A percentile compares a stretch with the other conserved stretches of the same genome.
These are phyloP conservation scores for Carabus problematicus DNA, from an alignment of 2,888 invertebrate genomes.

Conservation along the genomic window DNA sequence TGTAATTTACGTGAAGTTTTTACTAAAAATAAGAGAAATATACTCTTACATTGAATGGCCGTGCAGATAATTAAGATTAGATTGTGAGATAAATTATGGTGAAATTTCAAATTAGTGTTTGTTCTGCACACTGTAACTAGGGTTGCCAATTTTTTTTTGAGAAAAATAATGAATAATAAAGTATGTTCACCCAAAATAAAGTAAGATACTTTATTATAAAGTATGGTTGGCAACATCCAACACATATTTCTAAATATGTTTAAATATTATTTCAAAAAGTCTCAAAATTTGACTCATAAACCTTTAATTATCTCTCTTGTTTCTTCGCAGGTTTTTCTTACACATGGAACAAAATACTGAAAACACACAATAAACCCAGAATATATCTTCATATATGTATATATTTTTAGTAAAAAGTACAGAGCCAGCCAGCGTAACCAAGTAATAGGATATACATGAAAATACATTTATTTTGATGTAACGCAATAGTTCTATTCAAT, in stretches of 20 bases:
- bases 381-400: too few relatives aligned
- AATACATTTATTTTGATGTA: conserved; percentile 21
- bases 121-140: too few relatives aligned
- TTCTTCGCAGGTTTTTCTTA: neutral
- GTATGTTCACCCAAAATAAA: too few relatives aligned
- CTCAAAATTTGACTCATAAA: neutral
- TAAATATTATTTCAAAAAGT: neutral
- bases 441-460: conserved; percentile 29
- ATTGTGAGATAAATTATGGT: too few relatives aligned
- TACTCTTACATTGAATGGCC: too few relatives aligned
- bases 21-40: neutral
- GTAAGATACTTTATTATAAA: too few relatives aligned
- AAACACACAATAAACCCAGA: neutral
- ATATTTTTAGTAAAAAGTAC: neutral
- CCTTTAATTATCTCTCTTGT: neutral
- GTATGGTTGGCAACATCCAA: too few relatives aligned
- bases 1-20: neutral
- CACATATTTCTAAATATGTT: too few relatives aligned
- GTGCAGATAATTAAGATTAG: too few relatives aligned
- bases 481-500: conserved; percentile 19
- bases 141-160: too few relatives aligned
- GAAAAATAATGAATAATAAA: too few relatives aligned
- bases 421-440: neutral
- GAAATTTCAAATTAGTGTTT: too few relatives aligned
- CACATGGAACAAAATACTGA: neutral